Evolutionary conservation across 2,113 vertebrate genomes (phyloP), one percentile per base, ranked within the genome.

Genomic region (Charina bottae): DNA sequence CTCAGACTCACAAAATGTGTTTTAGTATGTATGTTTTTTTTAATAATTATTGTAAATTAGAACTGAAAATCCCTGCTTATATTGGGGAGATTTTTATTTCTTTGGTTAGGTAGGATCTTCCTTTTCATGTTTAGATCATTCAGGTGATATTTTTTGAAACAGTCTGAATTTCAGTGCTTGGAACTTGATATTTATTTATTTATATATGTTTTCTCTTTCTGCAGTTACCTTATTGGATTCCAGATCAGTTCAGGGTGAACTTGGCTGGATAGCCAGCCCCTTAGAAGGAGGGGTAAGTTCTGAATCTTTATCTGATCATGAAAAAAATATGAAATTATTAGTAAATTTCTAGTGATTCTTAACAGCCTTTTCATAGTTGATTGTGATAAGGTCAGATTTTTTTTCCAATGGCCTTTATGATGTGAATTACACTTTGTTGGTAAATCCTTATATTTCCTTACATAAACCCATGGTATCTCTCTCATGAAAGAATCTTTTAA

Each of bases 231-330:
- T 99, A 96, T 95, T 99, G 98, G 99, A 99, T 97, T 99, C 99
- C 97, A 98, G 98, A 97, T 98, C 99, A 2, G 99, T 99, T 83
- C 99, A 99, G 97, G 99, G 99, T 94, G 99, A 99, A 84, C 98
- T 99, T 96, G 99, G 98, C 95, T 99, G 99, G 99, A 99, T 99
- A 96, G 99, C 99, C 8, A 99, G 98, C 93, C 99, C 99, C 37
- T 97, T 99, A 94, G 99, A 99, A 99, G 99, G 98, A 99, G 99
- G 99, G 98, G 99, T 99, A 97, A 98, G 99, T 99, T 96, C 91
- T 92, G 24, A 97, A 93, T 94, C 49, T 53, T 92, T 96, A 86
- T 95, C 94, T 93, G 94, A 96, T 96, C 91, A 89, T 92, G 89
- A 94, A 94, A 94, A 92, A 91, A 93, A 96, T 93, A 96, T 87